phyloP scores from a whole-genome alignment of 2,888 invertebrate species.

The Lycia hirtaria region DNA sequence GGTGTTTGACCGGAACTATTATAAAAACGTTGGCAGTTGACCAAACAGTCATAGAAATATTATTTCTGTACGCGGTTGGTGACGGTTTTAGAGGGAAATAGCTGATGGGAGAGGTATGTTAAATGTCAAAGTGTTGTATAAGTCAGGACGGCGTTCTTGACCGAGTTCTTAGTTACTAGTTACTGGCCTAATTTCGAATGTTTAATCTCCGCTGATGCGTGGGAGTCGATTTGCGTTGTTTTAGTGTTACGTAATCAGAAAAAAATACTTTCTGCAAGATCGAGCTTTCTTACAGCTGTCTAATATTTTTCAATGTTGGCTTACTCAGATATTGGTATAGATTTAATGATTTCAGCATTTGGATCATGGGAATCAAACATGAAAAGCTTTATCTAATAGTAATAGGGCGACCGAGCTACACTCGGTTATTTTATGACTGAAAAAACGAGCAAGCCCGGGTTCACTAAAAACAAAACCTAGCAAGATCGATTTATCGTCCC shows the following conservation, averaged over 20 bases:
- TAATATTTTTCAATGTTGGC: no score
- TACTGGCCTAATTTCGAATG: slow-evolving; percentile 19
- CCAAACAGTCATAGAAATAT: slow-evolving; percentile 33
- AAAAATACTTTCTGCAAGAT: no score
- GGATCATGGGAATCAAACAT: no score
- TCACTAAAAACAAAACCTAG: no score
- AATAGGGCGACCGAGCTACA: no score
- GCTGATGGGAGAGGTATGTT: slow-evolving; percentile 8
- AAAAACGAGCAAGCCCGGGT: no score
- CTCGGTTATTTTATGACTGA: no score
- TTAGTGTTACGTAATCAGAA: background rate
- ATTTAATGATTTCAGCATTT: no score
- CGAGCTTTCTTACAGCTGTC: no score
- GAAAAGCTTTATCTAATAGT: no score
- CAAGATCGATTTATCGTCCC: no score
- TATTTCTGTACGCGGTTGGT: slow-evolving; percentile 21
- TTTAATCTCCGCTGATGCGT: slow-evolving; percentile 5
- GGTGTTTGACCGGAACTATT: slow-evolving; percentile 43
- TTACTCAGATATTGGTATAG: no score
- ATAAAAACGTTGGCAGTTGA: slow-evolving; percentile 41
- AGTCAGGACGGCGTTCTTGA: slow-evolving; percentile 30
- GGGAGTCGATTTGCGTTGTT: background rate
- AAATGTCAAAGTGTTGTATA: slow-evolving; percentile 28
- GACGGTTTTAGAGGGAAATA: slow-evolving; percentile 9
- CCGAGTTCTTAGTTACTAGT: slow-evolving; percentile 25